Evolutionary conservation across 2,797 vertebrate species (phyloP).

Genomic region (Myoxocephalus aenaeus): DNA sequence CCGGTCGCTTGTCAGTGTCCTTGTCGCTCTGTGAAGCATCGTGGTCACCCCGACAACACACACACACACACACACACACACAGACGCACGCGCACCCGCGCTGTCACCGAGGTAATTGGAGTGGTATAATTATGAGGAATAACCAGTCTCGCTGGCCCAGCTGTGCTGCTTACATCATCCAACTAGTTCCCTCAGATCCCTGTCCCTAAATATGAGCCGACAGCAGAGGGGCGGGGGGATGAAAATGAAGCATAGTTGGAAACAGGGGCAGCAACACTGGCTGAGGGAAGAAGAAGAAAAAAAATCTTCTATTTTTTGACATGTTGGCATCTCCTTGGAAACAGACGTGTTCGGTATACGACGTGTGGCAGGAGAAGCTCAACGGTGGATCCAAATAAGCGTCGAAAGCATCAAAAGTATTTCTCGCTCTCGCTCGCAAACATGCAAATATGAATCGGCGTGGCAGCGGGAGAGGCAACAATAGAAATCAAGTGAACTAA

Average conservation of each 20-base stretch:
- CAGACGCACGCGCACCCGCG: slow-evolving; percentile 1
- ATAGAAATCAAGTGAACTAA: slow-evolving; percentile 57
- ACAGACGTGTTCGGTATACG: slow-evolving; percentile 29
- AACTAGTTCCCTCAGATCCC: slow-evolving; percentile 26
- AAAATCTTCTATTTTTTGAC: slow-evolving; percentile 51
- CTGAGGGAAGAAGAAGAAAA: slow-evolving; percentile 6
- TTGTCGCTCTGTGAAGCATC: slow-evolving; percentile 21
- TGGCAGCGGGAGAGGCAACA: slow-evolving; percentile 31
- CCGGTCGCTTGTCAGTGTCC: slow-evolving; percentile 23
- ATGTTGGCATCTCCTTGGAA: slow-evolving; percentile 55
- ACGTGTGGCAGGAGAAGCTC: slow-evolving; percentile 10
- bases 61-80: slow-evolving; percentile 12
- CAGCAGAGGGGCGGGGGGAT: slow-evolving; percentile 38
- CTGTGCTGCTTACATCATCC: slow-evolving; percentile 62
- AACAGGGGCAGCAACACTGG: slow-evolving; percentile 49
- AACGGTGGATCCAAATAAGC: slow-evolving; percentile 32
- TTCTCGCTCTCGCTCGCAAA: slow-evolving; percentile 13
- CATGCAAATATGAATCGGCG: slow-evolving; percentile 36
- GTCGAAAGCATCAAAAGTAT: slow-evolving; percentile 16
- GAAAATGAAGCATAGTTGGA: slow-evolving; percentile 41
- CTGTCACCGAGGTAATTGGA: slow-evolving; percentile 53
- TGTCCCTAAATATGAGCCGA: slow-evolving; percentile 48
- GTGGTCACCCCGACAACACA: background rate
- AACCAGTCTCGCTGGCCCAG: slow-evolving; percentile 60
- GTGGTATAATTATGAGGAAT: slow-evolving; percentile 67